phyloP scores from a whole-genome alignment of 2,888 invertebrate species.

The Sminthurides aquaticus region DNA sequence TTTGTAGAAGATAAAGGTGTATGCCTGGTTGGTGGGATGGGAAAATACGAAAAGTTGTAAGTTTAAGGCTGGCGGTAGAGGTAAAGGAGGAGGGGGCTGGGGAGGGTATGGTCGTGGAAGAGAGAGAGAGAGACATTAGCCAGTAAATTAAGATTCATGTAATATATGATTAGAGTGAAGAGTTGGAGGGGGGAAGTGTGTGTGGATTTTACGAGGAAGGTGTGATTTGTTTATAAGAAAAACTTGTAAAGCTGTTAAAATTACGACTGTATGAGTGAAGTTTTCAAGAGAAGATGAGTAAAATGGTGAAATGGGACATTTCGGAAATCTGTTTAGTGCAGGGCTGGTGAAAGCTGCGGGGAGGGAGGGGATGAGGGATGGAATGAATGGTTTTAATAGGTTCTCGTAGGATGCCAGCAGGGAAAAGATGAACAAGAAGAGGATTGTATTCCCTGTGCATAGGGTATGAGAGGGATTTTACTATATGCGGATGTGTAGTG shows the following conservation, averaged over 20 bases:
- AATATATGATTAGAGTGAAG: neutral
- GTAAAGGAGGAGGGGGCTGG: too few species aligned
- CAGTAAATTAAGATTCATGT: neutral
- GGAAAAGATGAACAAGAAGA: too few species aligned
- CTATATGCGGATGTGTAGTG: too few species aligned
- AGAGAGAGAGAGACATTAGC: too few species aligned
- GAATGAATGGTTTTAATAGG: neutral
- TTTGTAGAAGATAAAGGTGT: too few species aligned
- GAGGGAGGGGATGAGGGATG: too few species aligned
- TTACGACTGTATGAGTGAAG: slow-evolving; percentile 8
- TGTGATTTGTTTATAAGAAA: neutral
- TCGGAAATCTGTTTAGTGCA: neutral
- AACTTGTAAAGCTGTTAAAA: slow-evolving; percentile 6
- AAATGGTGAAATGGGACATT: neutral
- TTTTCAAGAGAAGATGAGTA: neutral
- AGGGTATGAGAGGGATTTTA: too few species aligned
- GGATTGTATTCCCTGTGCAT: too few species aligned
- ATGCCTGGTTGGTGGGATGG: too few species aligned
- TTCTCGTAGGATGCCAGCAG: neutral
- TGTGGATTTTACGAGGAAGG: neutral
- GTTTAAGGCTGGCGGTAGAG: too few species aligned
- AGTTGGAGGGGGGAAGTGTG: neutral
- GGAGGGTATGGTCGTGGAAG: too few species aligned
- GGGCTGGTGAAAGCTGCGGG: neutral
- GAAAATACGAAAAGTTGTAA: too few species aligned